A percentile compares a stretch with the other conserved stretches of the same genome.
These are phyloP conservation scores for Caenorhabditis remanei DNA, from an alignment of 1,140 invertebrate genomes.

Conservation along the genomic window DNA sequence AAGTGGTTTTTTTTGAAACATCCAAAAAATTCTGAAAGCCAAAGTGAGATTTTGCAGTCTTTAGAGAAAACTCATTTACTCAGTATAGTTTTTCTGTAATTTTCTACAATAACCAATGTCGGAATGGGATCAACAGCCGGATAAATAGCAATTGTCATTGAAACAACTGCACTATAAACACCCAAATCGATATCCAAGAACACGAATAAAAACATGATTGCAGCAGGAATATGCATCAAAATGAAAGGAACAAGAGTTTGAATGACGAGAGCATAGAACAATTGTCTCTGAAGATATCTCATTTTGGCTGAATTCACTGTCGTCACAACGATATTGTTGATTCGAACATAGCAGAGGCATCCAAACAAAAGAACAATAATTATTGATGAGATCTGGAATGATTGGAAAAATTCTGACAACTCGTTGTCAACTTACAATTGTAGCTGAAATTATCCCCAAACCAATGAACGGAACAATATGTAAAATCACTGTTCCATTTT, in stretches of 20 bases:
- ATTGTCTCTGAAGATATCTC: background rate
- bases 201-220: slow-evolving; percentile 13
- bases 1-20: too few species aligned
- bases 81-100: background rate
- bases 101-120: background rate
- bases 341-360: background rate
- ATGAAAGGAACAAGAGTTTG: slow-evolving; percentile 10
- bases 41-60: too few species aligned
- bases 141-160: slow-evolving; percentile 31
- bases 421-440: slow-evolving; percentile 16
- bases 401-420: too few species aligned
- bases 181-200: background rate
- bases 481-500: background rate
- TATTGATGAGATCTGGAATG: background rate
- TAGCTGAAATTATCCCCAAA: slow-evolving; percentile 9
- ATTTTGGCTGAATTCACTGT: background rate
- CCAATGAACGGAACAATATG: background rate
- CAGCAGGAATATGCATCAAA: slow-evolving; percentile 30
- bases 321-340: background rate
- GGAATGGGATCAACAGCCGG: slow-evolving; percentile 17
- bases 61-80: background rate
- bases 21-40: too few species aligned
- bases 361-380: slow-evolving; percentile 9
- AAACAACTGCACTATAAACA: background rate
- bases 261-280: slow-evolving; percentile 19